phyloP scores from a whole-genome alignment of 2,113 vertebrate genomes.

The Notothenia rossii region DNA sequence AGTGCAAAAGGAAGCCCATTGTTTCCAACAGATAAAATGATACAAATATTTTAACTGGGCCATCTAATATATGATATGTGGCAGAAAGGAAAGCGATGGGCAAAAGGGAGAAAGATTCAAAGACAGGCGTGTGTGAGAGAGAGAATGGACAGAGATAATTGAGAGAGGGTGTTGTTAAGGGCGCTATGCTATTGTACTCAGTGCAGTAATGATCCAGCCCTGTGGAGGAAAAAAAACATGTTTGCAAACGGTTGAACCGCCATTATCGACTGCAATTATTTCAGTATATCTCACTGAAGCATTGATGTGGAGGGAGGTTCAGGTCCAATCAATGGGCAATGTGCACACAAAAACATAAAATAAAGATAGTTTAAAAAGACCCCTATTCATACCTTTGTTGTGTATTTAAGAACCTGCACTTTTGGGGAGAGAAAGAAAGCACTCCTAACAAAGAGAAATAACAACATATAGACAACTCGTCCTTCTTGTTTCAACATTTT shows the following conservation, averaged over 20 bases:
- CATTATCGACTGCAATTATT: constrained; percentile 71
- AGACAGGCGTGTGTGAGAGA: constrained; percentile 19
- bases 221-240: constrained; percentile 44
- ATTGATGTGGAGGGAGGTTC: constrained; percentile 36
- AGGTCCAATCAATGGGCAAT: constrained; percentile 40
- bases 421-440: constrained; percentile 1
- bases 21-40: constrained; percentile 25
- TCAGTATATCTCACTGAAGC: constrained; percentile 47
- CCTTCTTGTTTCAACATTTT: constrained; percentile 65
- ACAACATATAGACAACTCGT: constrained; percentile 47
- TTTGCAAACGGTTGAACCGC: constrained; percentile 50
- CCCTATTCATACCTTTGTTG: constrained; percentile 4
- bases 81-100: constrained; percentile 17
- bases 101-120: constrained; percentile 27
- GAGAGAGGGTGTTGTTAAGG: constrained; percentile 48
- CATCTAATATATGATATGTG: constrained; percentile 21
- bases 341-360: constrained; percentile 24
- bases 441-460: constrained; percentile 29
- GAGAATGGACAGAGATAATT: constrained; percentile 49
- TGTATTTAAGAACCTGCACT: constrained; percentile 14
- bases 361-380: constrained; percentile 35
- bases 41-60: constrained; percentile 32
- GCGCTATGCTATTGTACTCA: constrained; percentile 34
- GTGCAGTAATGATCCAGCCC: constrained; percentile 54
- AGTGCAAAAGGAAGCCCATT: constrained; percentile 16